Evolutionary conservation across 1,140 invertebrate genomes (phyloP).

Genomic region (Pseudomyrmex flavicornis): DNA sequence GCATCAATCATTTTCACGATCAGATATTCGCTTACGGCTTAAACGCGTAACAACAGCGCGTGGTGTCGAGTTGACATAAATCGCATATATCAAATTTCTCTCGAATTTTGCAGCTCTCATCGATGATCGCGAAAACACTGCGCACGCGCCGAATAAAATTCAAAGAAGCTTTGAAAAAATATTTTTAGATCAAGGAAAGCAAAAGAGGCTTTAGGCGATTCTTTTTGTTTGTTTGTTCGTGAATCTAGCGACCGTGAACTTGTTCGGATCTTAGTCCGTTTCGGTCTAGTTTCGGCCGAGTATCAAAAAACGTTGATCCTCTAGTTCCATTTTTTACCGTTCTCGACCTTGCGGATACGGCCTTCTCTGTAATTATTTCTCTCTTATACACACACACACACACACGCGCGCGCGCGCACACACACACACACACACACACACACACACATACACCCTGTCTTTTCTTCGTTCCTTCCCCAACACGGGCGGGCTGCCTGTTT

Average conservation of each 20-base stretch:
- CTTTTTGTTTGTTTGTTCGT: slow-evolving; percentile 5
- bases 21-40: neutral
- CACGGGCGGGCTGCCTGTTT: neutral
- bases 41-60: slow-evolving; percentile 9
- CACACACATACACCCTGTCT: neutral
- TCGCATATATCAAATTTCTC: slow-evolving; percentile 26
- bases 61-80: slow-evolving; percentile 36
- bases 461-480: neutral
- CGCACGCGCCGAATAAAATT: neutral
- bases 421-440: too few relatives aligned
- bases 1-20: slow-evolving; percentile 30
- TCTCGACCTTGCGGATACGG: slow-evolving; percentile 44
- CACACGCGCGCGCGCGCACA: too few relatives aligned
- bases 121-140: neutral
- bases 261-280: slow-evolving; percentile 24
- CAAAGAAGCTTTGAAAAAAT: slow-evolving; percentile 2
- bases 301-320: slow-evolving; percentile 30
- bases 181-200: neutral
- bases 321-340: neutral
- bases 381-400: neutral
- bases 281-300: slow-evolving; percentile 26
- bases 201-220: neutral
- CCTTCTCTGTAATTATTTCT: slow-evolving; percentile 57
- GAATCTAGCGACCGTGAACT: neutral
- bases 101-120: slow-evolving; percentile 19